Percentiles rank a stretch among this genome's conserved stretches.
Conservation (phyloP, 1,140 invertebrate genomes). For the Mylabris phalerata region DNA sequence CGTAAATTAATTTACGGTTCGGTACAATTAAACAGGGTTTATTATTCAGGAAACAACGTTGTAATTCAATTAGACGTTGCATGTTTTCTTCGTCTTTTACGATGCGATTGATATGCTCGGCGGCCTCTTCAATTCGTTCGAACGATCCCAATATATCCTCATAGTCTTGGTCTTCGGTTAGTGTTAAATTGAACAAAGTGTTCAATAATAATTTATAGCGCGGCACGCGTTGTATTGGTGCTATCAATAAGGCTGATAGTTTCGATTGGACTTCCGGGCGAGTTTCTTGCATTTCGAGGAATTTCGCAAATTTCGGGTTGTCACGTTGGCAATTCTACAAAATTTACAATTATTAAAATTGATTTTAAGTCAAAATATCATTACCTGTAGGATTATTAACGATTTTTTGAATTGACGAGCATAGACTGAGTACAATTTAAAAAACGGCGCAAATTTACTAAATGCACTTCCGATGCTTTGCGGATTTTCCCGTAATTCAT, state of each 20-base stretch:
- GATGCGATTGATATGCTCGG: conserved; percentile 62
- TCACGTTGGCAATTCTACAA: conserved; percentile 28
- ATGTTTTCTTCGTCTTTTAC: conserved; percentile 67
- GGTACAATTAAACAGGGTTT: conserved; percentile 61
- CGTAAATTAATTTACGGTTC: conserved; percentile 60
- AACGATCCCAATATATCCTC: conserved; percentile 53
- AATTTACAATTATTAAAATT: conserved; percentile 1
- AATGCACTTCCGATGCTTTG: conserved; percentile 61
- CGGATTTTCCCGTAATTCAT: conserved; percentile 53
- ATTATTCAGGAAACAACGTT: conserved; percentile 52
- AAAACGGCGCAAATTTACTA: conserved; percentile 63
- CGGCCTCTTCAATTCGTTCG: conserved; percentile 58
- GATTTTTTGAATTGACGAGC: conserved; percentile 66
- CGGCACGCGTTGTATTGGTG: conserved; percentile 69
- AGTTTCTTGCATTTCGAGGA: conserved; percentile 58
- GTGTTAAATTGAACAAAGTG: conserved; percentile 59
- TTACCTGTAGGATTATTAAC: conserved; percentile 49
- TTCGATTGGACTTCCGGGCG: conserved; percentile 63
- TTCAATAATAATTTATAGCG: conserved; percentile 65
- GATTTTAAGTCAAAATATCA: conserved; percentile 2
- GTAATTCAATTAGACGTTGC: conserved; percentile 59
- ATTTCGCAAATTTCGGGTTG: conserved; percentile 52
- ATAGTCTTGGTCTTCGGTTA: conserved; percentile 53
- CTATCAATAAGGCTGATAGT: conserved; percentile 63
- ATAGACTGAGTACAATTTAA: conserved; percentile 72